These are phyloP conservation scores for Ceyx erithaca DNA, from an alignment of 2,797 vertebrate species.

Conservation along the genomic window DNA sequence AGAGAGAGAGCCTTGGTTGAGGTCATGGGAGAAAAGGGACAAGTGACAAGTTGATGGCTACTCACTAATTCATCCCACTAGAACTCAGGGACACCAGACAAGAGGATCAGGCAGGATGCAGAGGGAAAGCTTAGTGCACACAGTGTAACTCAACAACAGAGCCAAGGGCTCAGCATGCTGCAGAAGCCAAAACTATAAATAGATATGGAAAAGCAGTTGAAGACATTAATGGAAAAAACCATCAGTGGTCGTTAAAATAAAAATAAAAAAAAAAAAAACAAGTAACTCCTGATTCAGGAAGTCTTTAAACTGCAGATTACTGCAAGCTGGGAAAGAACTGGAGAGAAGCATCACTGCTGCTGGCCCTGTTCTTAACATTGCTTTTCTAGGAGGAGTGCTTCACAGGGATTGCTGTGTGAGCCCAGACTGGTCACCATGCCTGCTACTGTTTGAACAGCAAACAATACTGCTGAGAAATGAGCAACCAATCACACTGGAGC, in stretches of 20 bases:
- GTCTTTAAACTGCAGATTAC: slow-evolving; percentile 56
- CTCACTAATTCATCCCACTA: neutral
- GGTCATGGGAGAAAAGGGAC: neutral
- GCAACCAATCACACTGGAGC: neutral
- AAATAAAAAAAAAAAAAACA: neutral
- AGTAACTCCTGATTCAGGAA: slow-evolving; percentile 48
- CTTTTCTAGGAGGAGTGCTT: neutral
- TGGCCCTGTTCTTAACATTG: neutral
- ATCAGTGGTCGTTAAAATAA: slow-evolving; percentile 25
- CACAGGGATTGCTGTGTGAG: accelerated
- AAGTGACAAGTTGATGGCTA: neutral
- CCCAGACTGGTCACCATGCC: neutral
- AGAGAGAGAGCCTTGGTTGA: neutral
- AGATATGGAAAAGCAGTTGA: slow-evolving; percentile 34
- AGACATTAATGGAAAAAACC: slow-evolving; percentile 40
- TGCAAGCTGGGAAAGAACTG: slow-evolving; percentile 36
- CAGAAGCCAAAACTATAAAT: slow-evolving; percentile 59
- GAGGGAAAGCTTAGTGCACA: neutral
- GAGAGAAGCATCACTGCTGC: neutral
- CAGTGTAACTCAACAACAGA: neutral
- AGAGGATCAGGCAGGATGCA: neutral
- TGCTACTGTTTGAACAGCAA: neutral
- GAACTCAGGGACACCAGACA: neutral
- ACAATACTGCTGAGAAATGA: neutral
- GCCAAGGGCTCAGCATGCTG: neutral